phyloP scores from a whole-genome alignment of 1,140 invertebrate genomes.

The Magallana ariakensis region DNA sequence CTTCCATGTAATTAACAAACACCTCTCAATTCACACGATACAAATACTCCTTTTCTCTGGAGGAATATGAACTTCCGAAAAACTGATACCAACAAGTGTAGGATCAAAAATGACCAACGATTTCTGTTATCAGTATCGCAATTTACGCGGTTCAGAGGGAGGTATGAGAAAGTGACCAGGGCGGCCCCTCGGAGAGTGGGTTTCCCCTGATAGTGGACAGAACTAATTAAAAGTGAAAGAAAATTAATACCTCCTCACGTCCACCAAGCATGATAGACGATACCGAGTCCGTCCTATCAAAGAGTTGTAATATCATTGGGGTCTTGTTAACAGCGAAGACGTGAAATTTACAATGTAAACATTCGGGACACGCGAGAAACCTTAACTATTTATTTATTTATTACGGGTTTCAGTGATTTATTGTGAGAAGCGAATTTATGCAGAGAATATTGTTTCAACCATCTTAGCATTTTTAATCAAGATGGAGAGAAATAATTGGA shows the following conservation, averaged over 20 bases:
- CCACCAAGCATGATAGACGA: background rate
- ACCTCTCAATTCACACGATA: background rate
- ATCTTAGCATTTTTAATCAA: too few species aligned
- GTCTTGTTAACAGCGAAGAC: conserved; percentile 9
- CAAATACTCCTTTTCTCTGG: background rate
- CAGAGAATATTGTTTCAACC: too few species aligned
- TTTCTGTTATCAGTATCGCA: background rate
- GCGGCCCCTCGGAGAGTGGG: conserved; percentile 7
- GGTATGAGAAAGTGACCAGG: conserved; percentile 33
- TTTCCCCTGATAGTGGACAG: conserved; percentile 27
- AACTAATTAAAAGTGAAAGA: conserved; percentile 35
- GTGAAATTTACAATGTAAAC: conserved; percentile 42
- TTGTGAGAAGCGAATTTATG: too few species aligned
- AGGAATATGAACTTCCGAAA: conserved; percentile 25
- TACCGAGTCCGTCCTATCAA: background rate
- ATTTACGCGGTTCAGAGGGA: conserved; percentile 30
- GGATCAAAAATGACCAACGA: conserved; percentile 16
- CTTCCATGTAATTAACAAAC: background rate
- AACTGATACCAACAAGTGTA: conserved; percentile 24
- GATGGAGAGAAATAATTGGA: too few species aligned
- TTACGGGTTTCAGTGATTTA: background rate
- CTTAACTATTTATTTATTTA: background rate
- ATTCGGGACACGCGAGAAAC: background rate
- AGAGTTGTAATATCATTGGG: background rate
- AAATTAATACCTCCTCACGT: conserved; percentile 36